These are phyloP conservation scores for Choristoneura rosaceana DNA, from an alignment of 2,888 invertebrate genomes.

Conservation along the genomic window DNA sequence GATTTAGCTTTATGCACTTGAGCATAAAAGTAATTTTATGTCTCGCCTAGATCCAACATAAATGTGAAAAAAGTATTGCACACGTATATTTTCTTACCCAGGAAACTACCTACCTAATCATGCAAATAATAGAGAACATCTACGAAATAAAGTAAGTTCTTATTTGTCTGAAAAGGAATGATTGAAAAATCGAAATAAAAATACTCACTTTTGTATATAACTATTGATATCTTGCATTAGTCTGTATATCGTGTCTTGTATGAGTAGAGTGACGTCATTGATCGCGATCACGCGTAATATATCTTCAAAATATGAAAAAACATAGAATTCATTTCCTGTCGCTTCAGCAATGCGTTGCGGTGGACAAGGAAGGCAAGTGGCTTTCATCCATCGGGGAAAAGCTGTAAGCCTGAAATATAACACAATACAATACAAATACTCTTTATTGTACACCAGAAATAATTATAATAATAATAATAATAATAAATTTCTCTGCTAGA, in stretches of 20 bases:
- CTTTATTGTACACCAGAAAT: too few species aligned
- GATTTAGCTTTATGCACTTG: too few species aligned
- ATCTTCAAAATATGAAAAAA: conserved; percentile 93
- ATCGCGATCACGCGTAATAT: conserved; percentile 89
- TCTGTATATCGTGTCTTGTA: conserved; percentile 88
- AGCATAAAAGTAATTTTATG: too few species aligned
- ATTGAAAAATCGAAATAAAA: background rate
- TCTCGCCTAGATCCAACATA: too few species aligned
- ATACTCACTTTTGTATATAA: conserved; percentile 85
- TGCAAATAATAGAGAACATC: too few species aligned
- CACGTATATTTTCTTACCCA: too few species aligned
- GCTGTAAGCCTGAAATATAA: conserved; percentile 87
- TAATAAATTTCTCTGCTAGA: background rate
- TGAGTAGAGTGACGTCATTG: conserved; percentile 87
- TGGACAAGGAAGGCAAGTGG: conserved; percentile 90
- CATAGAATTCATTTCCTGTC: conserved; percentile 83
- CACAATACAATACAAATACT: too few species aligned
- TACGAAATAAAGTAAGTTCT: too few species aligned
- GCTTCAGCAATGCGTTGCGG: conserved; percentile 85
- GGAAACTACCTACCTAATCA: too few species aligned
- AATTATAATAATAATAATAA: too few species aligned
- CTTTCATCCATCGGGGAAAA: conserved; percentile 94
- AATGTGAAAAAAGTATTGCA: too few species aligned
- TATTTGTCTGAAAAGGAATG: too few species aligned
- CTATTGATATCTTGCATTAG: conserved; percentile 88